A percentile compares a stretch with the other conserved stretches of the same genome.
Conservation (phyloP, 1,140 invertebrate genomes). For the Nephotettix cincticeps region DNA sequence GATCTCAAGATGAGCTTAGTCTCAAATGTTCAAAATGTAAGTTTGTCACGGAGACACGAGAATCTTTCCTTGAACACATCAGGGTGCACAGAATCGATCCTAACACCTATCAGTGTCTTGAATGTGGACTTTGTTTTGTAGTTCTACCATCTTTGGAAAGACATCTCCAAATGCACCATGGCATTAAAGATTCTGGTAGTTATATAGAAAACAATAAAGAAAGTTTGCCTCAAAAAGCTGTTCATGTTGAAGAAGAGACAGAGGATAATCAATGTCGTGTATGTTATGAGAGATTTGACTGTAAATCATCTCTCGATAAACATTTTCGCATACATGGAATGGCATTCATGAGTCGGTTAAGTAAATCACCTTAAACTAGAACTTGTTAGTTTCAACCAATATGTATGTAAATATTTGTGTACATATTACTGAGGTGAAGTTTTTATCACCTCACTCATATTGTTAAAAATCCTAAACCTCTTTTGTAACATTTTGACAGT, state of each 20-base stretch:
- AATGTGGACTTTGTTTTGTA: conserved; percentile 66
- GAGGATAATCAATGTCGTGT: conserved; percentile 63
- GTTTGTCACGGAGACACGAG: conserved; percentile 45
- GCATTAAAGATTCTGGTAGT: conserved; percentile 54
- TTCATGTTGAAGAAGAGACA: conserved; percentile 51
- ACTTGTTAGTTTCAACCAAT: too few relatives aligned
- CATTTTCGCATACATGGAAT: conserved; percentile 66
- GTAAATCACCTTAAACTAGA: neutral
- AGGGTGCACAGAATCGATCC: conserved; percentile 54
- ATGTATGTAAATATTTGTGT: too few relatives aligned
- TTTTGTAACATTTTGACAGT: too few relatives aligned
- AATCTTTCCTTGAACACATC: conserved; percentile 54
- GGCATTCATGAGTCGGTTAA: conserved; percentile 56
- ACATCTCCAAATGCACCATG: conserved; percentile 61
- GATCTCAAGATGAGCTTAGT: neutral
- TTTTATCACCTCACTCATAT: too few relatives aligned
- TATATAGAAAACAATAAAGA: conserved; percentile 55
- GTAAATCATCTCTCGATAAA: conserved; percentile 55
- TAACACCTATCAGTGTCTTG: conserved; percentile 62
- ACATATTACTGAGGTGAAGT: too few relatives aligned
- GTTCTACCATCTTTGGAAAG: conserved; percentile 62
- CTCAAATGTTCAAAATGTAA: conserved; percentile 47
- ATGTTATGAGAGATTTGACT: conserved; percentile 59
- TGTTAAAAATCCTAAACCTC: too few relatives aligned
- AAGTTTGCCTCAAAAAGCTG: conserved; percentile 30